phyloP scores from a whole-genome alignment of 2,888 invertebrate species.

The Bedellia somnulentella region DNA sequence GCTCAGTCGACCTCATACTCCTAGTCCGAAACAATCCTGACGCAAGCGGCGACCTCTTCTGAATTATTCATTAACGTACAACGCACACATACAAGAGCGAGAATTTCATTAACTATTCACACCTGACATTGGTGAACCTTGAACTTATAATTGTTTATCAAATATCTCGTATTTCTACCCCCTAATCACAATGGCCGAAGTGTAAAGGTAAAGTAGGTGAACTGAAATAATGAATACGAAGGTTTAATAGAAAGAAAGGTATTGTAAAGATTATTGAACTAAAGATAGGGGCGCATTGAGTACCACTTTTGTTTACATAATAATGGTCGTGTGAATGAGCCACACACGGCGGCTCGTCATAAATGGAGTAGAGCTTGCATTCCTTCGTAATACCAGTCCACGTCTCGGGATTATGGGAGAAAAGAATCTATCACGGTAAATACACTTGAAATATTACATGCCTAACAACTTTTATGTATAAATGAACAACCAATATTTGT shows the following conservation, averaged over 20 bases:
- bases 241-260: no score
- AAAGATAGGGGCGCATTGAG: slow-evolving; percentile 19
- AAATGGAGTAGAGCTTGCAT: not conserved
- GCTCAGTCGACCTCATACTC: slow-evolving; percentile 20
- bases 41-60: slow-evolving; percentile 14
- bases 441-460: not conserved
- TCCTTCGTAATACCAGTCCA: slow-evolving; percentile 1
- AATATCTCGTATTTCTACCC: no score
- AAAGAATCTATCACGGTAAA: not conserved
- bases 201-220: no score
- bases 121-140: no score
- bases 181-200: no score
- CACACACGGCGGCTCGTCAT: slow-evolving; percentile 3
- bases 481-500: no score
- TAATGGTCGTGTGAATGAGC: slow-evolving; percentile 6
- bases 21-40: not conserved
- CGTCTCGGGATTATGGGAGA: no score
- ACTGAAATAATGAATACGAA: no score
- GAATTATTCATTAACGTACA: slow-evolving; percentile 33
- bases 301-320: slow-evolving; percentile 14
- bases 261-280: no score
- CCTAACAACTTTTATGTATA: not conserved
- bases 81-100: no score
- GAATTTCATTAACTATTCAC: no score
- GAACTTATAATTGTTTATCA: no score